These are phyloP conservation scores for Leptinotarsa peninsularis DNA, from an alignment of 2,888 invertebrate species.

Conservation along the genomic window DNA sequence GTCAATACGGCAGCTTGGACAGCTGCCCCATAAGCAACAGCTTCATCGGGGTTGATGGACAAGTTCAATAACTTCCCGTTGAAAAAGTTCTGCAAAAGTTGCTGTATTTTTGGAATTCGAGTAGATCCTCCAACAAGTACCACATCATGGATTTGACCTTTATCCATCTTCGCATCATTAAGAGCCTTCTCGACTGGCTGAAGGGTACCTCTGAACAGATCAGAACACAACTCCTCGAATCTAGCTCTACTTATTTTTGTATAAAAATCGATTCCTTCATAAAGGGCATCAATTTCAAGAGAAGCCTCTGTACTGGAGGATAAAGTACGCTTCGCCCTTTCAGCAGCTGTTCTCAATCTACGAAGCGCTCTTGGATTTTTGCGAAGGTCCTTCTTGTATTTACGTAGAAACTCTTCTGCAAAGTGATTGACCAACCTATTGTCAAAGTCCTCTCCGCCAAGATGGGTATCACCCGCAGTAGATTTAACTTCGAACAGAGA, in stretches of 20 bases:
- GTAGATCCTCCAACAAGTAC: slow-evolving; percentile 86
- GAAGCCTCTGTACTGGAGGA: slow-evolving; percentile 82
- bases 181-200: slow-evolving; percentile 80
- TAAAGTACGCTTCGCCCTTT: slow-evolving; percentile 81
- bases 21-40: slow-evolving; percentile 63
- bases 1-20: slow-evolving; percentile 61
- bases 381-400: slow-evolving; percentile 77
- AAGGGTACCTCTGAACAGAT: slow-evolving; percentile 75
- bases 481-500: slow-evolving; percentile 87
- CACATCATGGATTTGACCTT: slow-evolving; percentile 80
- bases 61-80: slow-evolving; percentile 67
- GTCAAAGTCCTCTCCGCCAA: slow-evolving; percentile 80
- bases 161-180: slow-evolving; percentile 81
- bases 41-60: slow-evolving; percentile 63
- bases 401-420: slow-evolving; percentile 77
- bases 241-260: slow-evolving; percentile 80
- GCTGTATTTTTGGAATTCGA: slow-evolving; percentile 83
- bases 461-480: slow-evolving; percentile 87
- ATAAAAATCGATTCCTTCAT: slow-evolving; percentile 80
- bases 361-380: slow-evolving; percentile 73
- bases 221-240: slow-evolving; percentile 81
- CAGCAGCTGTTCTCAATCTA: slow-evolving; percentile 80
- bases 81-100: slow-evolving; percentile 80
- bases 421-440: slow-evolving; percentile 71
- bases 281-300: slow-evolving; percentile 81